Base-by-base conservation (phyloP, 2,113 vertebrate genomes). In the Geococcyx californianus region DNA sequence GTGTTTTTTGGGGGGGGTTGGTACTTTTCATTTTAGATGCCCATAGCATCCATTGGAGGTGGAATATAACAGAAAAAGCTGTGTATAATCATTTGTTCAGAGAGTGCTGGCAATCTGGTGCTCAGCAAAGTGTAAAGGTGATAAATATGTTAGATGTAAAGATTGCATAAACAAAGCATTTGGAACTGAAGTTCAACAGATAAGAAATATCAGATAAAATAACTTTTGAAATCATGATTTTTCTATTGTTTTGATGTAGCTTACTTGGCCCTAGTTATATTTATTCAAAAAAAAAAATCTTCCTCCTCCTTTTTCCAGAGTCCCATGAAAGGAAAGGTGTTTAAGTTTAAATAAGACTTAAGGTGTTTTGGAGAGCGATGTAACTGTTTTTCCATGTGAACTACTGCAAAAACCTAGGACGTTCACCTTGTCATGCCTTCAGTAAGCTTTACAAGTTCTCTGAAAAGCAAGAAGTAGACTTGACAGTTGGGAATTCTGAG, bases 321-420 rank as follows among this genome's bases (percentile, higher is more conserved):
- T 16, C 19, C 29, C 8, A 9, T 29, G 11, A 60, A 33, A 72
- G 38, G 36, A 40, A 45, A 66, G 64, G 12, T 23, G 13, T 38
- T 17, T 9, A 29, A 34, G 5, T 54, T 80, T 5, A 18, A 42
- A 7, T 72, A 6, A 26, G 36, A 11, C 29, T 79, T 72, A 31
- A 80, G 51, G 12, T 66, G 13, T 0, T 54, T 28, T 2, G n/a
- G 11, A 42, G 24, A 40, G 13, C 7, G 34, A 20, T 19, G 0
- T 0, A 20, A 34, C 16, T 76, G 2, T 14, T 24, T 23, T 2
- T 62, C 15, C 28, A 10, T 34, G 6, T 5, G 29, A 60, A 19
- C 33, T 70, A 4, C 20, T 38, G 1, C 23, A 51, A 34, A 69
- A 55, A 59, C 20, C 15, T 42, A 21, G 24, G 16, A 11, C 1